Percentiles rank a stretch among this genome's conserved stretches.
Evolutionary conservation across 2,797 vertebrate species (phyloP).

Genomic region (Valencia hispanica): DNA sequence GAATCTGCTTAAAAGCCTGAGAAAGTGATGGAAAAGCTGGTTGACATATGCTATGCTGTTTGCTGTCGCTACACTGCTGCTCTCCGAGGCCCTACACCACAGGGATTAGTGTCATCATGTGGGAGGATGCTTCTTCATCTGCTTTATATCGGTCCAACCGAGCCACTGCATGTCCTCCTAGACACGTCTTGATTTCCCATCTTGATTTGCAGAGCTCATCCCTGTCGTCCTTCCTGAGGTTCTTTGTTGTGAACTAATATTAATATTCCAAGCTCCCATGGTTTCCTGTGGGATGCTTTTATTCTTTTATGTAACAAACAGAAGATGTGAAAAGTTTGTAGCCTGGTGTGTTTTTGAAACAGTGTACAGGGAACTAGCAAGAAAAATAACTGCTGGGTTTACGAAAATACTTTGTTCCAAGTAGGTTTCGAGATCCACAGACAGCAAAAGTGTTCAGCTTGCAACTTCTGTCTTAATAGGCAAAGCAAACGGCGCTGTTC

Average conservation of each 20-base stretch:
- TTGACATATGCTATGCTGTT: slow-evolving; percentile 60
- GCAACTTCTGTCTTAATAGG: neutral
- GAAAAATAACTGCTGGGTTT: neutral
- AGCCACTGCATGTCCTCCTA: neutral
- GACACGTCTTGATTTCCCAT: slow-evolving; percentile 13
- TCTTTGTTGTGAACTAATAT: slow-evolving; percentile 8
- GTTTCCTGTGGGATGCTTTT: neutral
- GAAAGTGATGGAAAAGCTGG: slow-evolving; percentile 55
- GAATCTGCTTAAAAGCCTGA: slow-evolving; percentile 40
- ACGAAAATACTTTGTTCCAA: neutral
- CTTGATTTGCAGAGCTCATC: slow-evolving; percentile 14
- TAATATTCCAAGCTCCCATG: neutral
- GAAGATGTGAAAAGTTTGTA: neutral
- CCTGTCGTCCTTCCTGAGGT: neutral
- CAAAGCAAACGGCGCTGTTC: neutral
- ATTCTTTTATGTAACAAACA: slow-evolving; percentile 2
- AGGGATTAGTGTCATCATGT: slow-evolving; percentile 44
- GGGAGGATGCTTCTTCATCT: slow-evolving; percentile 24
- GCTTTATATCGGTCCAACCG: slow-evolving; percentile 42
- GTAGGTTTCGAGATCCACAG: neutral
- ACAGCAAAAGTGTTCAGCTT: neutral
- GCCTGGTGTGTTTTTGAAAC: neutral
- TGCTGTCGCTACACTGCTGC: slow-evolving; percentile 10
- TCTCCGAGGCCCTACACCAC: slow-evolving; percentile 23
- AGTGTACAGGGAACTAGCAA: neutral